Evolutionary conservation across 2,797 vertebrate genomes (phyloP).

Genomic region (Tinamus major): DNA sequence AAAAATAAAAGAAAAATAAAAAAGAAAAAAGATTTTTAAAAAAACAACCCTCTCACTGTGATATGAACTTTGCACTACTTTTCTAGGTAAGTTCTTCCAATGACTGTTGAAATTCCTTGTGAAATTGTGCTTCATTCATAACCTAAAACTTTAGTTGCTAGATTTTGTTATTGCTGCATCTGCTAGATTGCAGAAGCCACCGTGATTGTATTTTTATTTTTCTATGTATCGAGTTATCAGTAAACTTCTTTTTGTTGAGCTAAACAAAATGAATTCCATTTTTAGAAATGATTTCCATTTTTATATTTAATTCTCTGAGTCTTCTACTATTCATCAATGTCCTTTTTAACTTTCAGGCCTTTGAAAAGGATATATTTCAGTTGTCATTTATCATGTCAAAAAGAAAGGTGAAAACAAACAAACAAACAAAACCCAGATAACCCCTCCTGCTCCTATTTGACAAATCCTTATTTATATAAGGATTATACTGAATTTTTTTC

Average conservation of each 20-base stretch:
- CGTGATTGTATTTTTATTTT: not conserved
- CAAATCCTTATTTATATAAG: not conserved
- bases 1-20: too few relatives aligned
- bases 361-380: not conserved
- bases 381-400: not conserved
- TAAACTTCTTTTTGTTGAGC: not conserved
- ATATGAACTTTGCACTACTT: fast-evolving
- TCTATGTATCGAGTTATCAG: not conserved
- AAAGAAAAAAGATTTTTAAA: too few relatives aligned
- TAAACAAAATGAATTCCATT: not conserved
- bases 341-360: not conserved
- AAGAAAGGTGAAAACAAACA: not conserved
- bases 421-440: not conserved
- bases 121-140: not conserved
- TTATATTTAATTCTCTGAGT: not conserved
- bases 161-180: not conserved
- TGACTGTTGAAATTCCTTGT: not conserved
- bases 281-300: too few relatives aligned
- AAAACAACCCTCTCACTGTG: not conserved
- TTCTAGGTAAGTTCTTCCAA: not conserved
- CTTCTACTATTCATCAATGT: not conserved
- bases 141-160: not conserved
- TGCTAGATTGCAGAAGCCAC: not conserved
- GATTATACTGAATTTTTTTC: not conserved
- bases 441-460: not conserved